Conservation (phyloP, 2,888 invertebrate species). For the Scaptodrosophila latifasciaeformis region DNA sequence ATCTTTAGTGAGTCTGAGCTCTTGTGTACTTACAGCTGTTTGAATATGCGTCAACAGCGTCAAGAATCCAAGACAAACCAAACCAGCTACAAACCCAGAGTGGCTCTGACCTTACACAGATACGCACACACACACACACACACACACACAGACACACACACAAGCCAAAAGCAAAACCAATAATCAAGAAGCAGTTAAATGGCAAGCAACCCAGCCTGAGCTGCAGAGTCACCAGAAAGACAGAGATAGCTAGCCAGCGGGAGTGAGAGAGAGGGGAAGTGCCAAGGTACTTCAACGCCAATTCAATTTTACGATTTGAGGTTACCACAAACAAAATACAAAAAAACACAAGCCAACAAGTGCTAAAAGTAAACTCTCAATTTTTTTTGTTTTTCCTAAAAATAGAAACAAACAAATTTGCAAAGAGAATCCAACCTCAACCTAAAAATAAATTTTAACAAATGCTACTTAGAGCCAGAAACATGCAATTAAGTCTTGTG, state of each 20-base stretch:
- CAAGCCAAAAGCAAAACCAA: constrained; percentile 30
- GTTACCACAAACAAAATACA: constrained; percentile 40
- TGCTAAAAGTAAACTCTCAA: too few species aligned
- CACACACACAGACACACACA: constrained; percentile 11
- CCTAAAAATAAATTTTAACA: too few species aligned
- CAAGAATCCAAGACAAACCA: constrained; percentile 61
- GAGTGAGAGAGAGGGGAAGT: too few species aligned
- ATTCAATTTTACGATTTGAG: constrained; percentile 45
- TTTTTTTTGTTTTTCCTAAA: too few species aligned
- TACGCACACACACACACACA: constrained; percentile 17
- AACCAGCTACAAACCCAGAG: constrained; percentile 52
- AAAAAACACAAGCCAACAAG: too few species aligned
- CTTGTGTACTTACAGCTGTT: constrained; percentile 6
- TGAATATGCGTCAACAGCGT: constrained; percentile 22
- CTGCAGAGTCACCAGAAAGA: constrained; percentile 12
- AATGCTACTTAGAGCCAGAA: too few species aligned
- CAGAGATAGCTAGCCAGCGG: too few species aligned
- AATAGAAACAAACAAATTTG: too few species aligned
- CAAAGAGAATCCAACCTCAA: too few species aligned
- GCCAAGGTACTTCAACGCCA: neutral
- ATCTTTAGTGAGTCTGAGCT: too few species aligned
- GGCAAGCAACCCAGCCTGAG: too few species aligned
- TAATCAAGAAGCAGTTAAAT: constrained; percentile 67
- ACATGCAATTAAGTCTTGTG: too few species aligned
- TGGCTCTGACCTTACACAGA: constrained; percentile 55